Evolutionary conservation across 2,113 vertebrate genomes (phyloP).

Genomic region (Callipepla squamata): DNA sequence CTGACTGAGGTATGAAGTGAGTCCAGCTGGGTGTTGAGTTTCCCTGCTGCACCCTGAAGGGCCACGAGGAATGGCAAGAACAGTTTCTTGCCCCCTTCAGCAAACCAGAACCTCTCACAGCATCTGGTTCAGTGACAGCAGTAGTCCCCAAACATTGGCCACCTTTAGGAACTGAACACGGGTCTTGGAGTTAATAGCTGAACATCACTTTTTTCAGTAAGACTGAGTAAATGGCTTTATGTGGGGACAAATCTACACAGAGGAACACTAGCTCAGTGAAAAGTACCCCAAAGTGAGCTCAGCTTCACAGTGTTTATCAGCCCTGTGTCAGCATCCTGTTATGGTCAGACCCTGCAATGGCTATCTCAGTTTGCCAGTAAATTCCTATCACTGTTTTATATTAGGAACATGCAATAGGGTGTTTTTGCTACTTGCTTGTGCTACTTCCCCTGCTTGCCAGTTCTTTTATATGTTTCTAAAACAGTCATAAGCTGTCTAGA

Average conservation of each 20-base stretch:
- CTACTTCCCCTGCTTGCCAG: neutral
- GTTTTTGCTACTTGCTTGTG: neutral
- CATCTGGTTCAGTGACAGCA: neutral
- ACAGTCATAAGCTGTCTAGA: neutral
- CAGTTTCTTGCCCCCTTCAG: neutral
- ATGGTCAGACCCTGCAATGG: neutral
- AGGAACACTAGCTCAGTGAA: neutral
- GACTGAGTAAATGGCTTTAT: neutral
- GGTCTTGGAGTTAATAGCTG: neutral
- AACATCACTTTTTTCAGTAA: neutral
- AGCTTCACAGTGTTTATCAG: no score
- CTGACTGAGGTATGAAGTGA: neutral
- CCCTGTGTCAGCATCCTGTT: no score
- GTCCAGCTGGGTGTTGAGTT: rapidly evolving
- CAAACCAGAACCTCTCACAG: neutral
- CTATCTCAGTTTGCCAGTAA: constrained; percentile 10
- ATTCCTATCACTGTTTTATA: constrained; percentile 4
- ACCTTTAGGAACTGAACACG: neutral
- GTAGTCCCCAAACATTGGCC: neutral
- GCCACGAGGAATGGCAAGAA: neutral
- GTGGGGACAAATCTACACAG: neutral
- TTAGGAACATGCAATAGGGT: neutral
- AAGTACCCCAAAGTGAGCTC: neutral
- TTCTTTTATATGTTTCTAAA: neutral
- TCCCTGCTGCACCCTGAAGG: neutral